Conservation (phyloP, 2,113 vertebrate genomes). For the Axis porcinus region DNA sequence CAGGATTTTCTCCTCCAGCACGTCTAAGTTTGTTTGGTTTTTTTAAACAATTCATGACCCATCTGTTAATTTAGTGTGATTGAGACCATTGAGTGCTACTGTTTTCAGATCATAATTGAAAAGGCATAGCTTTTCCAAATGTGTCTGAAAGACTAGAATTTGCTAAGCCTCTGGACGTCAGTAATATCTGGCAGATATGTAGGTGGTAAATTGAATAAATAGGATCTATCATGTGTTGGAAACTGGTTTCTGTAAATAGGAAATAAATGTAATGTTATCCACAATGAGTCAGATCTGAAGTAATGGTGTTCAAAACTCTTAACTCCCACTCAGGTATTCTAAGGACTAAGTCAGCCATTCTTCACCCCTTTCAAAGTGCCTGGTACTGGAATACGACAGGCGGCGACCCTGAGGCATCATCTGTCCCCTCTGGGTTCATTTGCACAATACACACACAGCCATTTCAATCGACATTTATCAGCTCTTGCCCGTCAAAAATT, state of each 20-base stretch:
- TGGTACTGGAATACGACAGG: background rate
- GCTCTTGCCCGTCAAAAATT: background rate
- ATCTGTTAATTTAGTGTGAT: background rate
- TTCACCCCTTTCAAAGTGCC: constrained; percentile 35
- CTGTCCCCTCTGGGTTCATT: constrained; percentile 31
- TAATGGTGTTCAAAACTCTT: background rate
- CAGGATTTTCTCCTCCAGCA: background rate
- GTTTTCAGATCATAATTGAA: constrained; percentile 28
- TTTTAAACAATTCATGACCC: background rate
- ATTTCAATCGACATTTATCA: background rate
- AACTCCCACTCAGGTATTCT: constrained; percentile 62
- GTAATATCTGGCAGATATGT: constrained; percentile 5
- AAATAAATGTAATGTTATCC: constrained; percentile 50
- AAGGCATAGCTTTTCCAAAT: background rate
- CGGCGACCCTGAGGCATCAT: constrained; percentile 28
- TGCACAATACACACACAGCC: constrained; percentile 8
- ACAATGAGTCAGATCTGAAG: constrained; percentile 54
- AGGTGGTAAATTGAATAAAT: constrained; percentile 60
- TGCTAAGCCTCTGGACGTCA: constrained; percentile 3
- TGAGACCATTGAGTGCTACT: background rate
- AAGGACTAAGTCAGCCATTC: constrained; percentile 47
- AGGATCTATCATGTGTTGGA: background rate
- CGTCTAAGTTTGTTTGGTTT: background rate
- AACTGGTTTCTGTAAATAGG: constrained; percentile 56
- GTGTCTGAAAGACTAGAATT: background rate